Conservation (phyloP, 2,888 invertebrate genomes). For the Himalopsyche tibetana region DNA sequence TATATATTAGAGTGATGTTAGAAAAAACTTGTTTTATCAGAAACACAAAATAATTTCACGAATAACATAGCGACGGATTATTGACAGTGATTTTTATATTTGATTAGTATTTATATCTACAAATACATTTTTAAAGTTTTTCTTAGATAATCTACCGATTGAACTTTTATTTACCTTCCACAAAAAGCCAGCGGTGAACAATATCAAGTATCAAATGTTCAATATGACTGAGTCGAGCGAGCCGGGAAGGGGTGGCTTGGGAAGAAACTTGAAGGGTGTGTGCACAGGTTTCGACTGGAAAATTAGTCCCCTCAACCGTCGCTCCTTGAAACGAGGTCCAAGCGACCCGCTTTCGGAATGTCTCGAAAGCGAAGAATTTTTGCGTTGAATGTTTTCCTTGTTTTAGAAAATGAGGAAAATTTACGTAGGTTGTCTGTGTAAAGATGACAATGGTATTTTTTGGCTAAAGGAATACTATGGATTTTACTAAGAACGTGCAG, state of each 20-base stretch:
- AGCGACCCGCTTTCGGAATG: slow-evolving; percentile 4
- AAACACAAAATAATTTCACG: no score
- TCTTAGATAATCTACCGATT: no score
- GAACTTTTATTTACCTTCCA: no score
- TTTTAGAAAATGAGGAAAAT: slow-evolving; percentile 19
- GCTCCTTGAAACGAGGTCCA: not conserved
- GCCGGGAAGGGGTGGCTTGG: not conserved
- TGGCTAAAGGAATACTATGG: no score
- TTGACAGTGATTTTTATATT: no score
- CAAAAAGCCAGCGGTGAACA: no score
- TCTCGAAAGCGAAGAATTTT: slow-evolving; percentile 1
- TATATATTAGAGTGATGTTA: no score
- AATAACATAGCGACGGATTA: no score
- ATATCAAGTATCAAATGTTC: not conserved
- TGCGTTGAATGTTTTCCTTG: slow-evolving; percentile 4
- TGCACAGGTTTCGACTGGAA: slow-evolving; percentile 30
- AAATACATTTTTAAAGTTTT: no score
- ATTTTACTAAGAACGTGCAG: no score
- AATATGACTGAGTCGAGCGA: not conserved
- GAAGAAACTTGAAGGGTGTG: slow-evolving; percentile 32
- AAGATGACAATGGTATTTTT: not conserved
- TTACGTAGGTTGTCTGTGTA: not conserved
- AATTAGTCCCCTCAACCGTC: slow-evolving; percentile 25
- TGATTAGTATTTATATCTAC: no score
- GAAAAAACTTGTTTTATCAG: no score